Conservation (phyloP, 2,888 invertebrate species). For the Heterodera filipjevi region DNA sequence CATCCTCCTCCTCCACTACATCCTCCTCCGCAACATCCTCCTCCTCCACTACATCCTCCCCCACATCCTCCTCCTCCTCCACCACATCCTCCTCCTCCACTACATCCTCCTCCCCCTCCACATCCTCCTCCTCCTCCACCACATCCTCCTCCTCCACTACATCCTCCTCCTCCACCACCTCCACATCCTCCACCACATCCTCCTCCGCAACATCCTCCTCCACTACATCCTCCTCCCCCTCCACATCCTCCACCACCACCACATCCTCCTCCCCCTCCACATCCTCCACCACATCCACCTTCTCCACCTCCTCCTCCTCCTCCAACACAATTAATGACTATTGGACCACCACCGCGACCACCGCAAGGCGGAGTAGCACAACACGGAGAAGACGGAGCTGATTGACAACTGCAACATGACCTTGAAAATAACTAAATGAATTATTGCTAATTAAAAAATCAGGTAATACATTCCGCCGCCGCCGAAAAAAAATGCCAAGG, state of each 20-base stretch:
- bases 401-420: background rate
- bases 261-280: background rate
- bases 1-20: background rate
- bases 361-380: conserved; percentile 5
- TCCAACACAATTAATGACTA: conserved; percentile 16
- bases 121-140: conserved; percentile 9
- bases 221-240: background rate
- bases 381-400: background rate
- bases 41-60: background rate
- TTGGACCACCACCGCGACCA: conserved; percentile 1
- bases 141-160: background rate
- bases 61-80: conserved; percentile 6
- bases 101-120: background rate
- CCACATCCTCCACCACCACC: conserved; percentile 13
- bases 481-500: conserved; percentile 19
- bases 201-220: background rate
- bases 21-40: background rate
- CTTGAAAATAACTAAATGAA: too few relatives aligned
- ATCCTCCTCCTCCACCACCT: background rate
- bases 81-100: background rate
- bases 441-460: background rate
- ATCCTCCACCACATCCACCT: conserved; percentile 1
- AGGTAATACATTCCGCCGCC: conserved; percentile 8
- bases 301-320: conserved; percentile 1
- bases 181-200: background rate